Evolutionary conservation across 2,888 invertebrate genomes (phyloP), one percentile per base, ranked within the genome.

Genomic region (Antitype chi): DNA sequence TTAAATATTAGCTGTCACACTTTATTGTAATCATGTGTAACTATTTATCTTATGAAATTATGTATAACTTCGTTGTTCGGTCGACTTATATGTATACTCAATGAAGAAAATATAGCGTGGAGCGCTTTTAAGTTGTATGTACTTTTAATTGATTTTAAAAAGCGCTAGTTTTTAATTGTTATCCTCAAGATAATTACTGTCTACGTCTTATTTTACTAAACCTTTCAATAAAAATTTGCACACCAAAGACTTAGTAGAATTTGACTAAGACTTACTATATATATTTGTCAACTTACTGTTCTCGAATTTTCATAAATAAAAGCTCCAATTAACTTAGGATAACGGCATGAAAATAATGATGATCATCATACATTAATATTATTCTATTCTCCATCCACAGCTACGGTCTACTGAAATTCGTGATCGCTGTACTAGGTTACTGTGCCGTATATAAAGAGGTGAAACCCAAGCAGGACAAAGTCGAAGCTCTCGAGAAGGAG

Each of bases 371-470:
- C 20, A n/a, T 32, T 32, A 60, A 60, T 62, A 60, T 62, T 4
- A 68, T 68, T 32, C 3, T 32, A 32, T 59, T n/a, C 6, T 20
- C 23, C 69, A 25, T 63, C 23, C 67, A 62, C 88, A 96, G 96
- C 15, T 98, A 97, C 78, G 99, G 99, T 13, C 96, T 99, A 15
- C 97, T 99, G 17, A 98, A 98, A 93, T 99, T 99, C 92, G 98
- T 99, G 0, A 97, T 97, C 53, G 99, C 99, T 17, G 99, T 99
- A 0, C 96, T 99, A 74, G 98, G 98, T n/a, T 99, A 99, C 94
- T 99, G 98, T 90, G 98, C 98, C 3, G 98, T 99, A 0, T 99
- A 97, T 90, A 98, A 97, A 89, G 99, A 99, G 92, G 98, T 98
- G 0, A 98, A 98, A 90, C 98, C 98, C 0, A 98, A 98, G 92